Evolutionary conservation across 2,113 vertebrate species (phyloP).

Genomic region (Myxocyprinus asiaticus): DNA sequence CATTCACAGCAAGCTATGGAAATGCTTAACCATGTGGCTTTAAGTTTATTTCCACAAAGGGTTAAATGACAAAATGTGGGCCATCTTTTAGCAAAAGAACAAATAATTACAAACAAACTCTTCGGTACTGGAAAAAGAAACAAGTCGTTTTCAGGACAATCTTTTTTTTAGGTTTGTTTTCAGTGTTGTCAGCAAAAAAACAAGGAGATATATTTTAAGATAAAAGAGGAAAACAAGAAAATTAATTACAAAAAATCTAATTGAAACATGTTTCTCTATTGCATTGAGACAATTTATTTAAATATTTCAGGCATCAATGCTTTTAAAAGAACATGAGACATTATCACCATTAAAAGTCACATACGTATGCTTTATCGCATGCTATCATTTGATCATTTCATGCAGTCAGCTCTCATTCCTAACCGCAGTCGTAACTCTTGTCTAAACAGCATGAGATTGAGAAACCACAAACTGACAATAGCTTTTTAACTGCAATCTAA

Average conservation of each 20-base stretch:
- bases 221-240: background rate
- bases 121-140: background rate
- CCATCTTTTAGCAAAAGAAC: background rate
- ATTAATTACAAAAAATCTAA: background rate
- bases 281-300: too few relatives aligned
- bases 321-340: background rate
- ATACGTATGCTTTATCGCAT: too few relatives aligned
- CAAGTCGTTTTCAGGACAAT: background rate
- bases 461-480: background rate
- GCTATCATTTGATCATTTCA: too few relatives aligned
- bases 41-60: background rate
- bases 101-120: background rate
- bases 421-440: too few relatives aligned
- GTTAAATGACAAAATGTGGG: background rate
- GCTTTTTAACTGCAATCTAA: background rate
- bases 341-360: background rate
- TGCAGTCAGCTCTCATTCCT: too few relatives aligned
- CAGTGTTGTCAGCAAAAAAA: background rate
- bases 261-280: background rate
- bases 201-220: too few relatives aligned
- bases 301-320: background rate
- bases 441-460: background rate
- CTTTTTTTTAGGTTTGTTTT: background rate
- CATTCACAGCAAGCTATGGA: conserved; percentile 6
- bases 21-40: background rate